These are phyloP conservation scores for Athetis lepigone DNA, from an alignment of 2,888 invertebrate genomes.

Conservation along the genomic window DNA sequence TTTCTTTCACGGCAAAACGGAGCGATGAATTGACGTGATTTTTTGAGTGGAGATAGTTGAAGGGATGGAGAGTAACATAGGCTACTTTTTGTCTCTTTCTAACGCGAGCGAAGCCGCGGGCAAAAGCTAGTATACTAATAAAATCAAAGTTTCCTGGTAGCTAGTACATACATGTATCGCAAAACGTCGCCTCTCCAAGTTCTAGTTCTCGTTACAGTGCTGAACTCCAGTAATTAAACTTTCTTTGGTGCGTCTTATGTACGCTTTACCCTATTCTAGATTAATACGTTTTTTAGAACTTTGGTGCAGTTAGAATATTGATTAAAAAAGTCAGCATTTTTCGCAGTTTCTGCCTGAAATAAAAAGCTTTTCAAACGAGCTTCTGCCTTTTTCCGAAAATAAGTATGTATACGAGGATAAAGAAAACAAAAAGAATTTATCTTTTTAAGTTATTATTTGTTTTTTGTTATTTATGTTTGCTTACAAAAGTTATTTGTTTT, in stretches of 20 bases:
- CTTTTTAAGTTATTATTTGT: too few species aligned
- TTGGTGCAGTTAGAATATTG: conserved; percentile 13
- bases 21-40: too few species aligned
- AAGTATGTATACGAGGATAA: neutral
- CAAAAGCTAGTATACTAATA: too few species aligned
- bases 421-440: neutral
- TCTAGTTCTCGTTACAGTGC: conserved; percentile 41
- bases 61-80: too few species aligned
- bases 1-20: too few species aligned
- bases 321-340: neutral
- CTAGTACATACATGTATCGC: conserved; percentile 27
- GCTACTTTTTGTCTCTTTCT: too few species aligned
- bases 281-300: conserved; percentile 44
- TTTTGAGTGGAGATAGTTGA: too few species aligned
- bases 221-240: conserved; percentile 58
- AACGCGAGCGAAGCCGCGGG: too few species aligned
- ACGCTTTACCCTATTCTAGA: conserved; percentile 22
- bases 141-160: conserved; percentile 45
- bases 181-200: conserved; percentile 52
- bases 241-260: conserved; percentile 54
- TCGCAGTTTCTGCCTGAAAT: neutral
- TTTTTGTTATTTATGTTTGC: too few species aligned
- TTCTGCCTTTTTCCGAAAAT: neutral
- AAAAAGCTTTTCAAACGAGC: neutral
- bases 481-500: too few species aligned